Base-by-base conservation (phyloP, 2,888 invertebrate genomes). In the Malacosoma neustria region DNA sequence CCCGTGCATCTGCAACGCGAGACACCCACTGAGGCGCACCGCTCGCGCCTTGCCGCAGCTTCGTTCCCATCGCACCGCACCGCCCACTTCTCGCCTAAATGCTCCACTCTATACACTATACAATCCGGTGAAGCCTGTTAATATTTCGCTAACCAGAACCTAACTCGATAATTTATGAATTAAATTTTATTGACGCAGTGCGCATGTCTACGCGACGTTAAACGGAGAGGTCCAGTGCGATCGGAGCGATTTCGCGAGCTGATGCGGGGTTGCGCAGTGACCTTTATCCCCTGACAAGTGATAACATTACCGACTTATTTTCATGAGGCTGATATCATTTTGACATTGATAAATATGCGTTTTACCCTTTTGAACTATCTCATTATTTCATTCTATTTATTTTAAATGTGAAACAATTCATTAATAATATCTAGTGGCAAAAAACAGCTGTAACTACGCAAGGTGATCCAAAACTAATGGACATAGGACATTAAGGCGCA, bases 171-270 rank as follows among this genome's bases (percentile, higher is more conserved):
- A 54, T 49, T 43, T 52, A 51, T 41, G 48, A 50, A 57, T 44
- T 47, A 50, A 43, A 47, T 47, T 36, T 49, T 57, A 49, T 51
- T 48, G 46, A 57, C 64, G 69, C 61, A 51, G 51, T 57, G 58
- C 57, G 58, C 65, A 64, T 69, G 68, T 64, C 64, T 60, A 63
- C 62, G 64, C 72, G 70, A 65, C 59, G 61, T 54, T 67, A 67
- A 67, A 74, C 71, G 74, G 76, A 81, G 81, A 68, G 81, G 77
- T 76, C 72, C 72, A 75, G 82, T 84, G 84, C 84, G 84, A 82
- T 82, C 67, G 81, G 82, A 80, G 72, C 77, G 77, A 72, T 60
- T 68, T 67, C 74, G 63, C 76, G 72, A 69, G 67, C 64, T 68
- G 68, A 61, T 62, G 61, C 68, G 65, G 69, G 64, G 67, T 62